Base-by-base conservation (phyloP, 2,797 vertebrate genomes). In the Mallotus villosus region DNA sequence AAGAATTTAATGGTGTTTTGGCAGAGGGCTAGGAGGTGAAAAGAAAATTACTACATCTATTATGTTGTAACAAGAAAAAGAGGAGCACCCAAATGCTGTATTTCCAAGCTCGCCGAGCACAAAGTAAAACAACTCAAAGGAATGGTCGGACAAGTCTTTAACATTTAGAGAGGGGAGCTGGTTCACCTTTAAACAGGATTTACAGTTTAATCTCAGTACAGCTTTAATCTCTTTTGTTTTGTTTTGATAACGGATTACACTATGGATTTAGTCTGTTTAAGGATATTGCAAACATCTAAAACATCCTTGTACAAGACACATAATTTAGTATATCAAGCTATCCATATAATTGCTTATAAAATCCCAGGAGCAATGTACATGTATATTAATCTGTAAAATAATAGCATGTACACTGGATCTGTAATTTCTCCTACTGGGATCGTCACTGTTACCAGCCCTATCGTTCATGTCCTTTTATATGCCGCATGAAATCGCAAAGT, bases 1-100 rank as follows among this genome's bases (percentile, higher is more conserved):
- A 61, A 77, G 81, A 82, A 83, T 84, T 89, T 88, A 89, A 88
- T 84, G 61, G 77, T 82, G 81, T 90, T 89, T 86, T 84, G 75
- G 76, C 80, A 87, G 74, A 78, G 46, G 55, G 73, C 87, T 89
- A 65, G 62, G 82, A 90, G 85, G 85, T 85, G 73, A 74, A 86
- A 86, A 80, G 77, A 75, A 88, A 90, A 89, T 83, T 80, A 78
- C 78, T 73, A 88, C 85, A 90, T 91, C 85, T 84, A 79, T 90
- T 89, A 88, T 87, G 73, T 67, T 76, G 78, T 83, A 88, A 88
- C 80, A 81, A 86, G 84, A 84, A 83, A 82, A 87, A 83, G 69
- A 77, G 72, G 53, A 70, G 61, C 0, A 73, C 71, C 74, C 59
- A 74, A 74, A 80, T 77, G 71, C 62, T 78, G 76, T 64, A 55